Conservation (phyloP, 2,797 vertebrate genomes). For the Tachyglossus aculeatus region DNA sequence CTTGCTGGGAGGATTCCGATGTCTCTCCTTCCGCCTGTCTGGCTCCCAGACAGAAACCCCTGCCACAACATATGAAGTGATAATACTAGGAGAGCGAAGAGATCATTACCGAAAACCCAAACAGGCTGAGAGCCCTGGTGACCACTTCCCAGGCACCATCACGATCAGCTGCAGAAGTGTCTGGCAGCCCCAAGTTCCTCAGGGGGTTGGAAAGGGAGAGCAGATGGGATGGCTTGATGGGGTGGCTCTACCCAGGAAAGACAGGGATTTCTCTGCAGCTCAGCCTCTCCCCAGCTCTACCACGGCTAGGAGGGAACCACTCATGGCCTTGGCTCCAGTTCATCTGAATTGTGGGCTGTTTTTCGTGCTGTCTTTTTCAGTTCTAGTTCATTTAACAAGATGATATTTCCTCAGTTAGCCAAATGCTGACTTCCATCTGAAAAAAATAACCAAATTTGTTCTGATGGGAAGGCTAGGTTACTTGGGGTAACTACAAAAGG, state of each 20-base stretch:
- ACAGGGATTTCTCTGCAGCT: no score
- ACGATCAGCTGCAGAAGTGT: neutral
- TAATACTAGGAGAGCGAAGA: no score
- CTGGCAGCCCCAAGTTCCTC: neutral
- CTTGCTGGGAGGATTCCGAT: no score
- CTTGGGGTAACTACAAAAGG: neutral
- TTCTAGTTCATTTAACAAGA: conserved; percentile 21
- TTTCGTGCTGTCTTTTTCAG: conserved; percentile 3
- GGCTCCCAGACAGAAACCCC: no score
- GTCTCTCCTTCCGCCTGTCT: no score
- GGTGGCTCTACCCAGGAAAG: no score
- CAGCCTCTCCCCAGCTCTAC: neutral
- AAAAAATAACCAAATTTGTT: neutral
- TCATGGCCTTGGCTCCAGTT: rapidly evolving
- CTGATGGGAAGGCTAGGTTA: neutral
- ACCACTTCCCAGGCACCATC: neutral
- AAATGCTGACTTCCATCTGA: conserved; percentile 10
- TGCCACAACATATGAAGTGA: no score
- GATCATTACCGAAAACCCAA: neutral
- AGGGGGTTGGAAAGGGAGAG: no score
- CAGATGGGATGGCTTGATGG: rapidly evolving
- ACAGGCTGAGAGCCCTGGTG: neutral
- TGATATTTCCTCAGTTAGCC: conserved; percentile 9
- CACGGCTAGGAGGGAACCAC: neutral
- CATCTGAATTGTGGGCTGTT: no score